Conservation (phyloP, 2,797 vertebrate species). For the Neosalanx taihuensis region DNA sequence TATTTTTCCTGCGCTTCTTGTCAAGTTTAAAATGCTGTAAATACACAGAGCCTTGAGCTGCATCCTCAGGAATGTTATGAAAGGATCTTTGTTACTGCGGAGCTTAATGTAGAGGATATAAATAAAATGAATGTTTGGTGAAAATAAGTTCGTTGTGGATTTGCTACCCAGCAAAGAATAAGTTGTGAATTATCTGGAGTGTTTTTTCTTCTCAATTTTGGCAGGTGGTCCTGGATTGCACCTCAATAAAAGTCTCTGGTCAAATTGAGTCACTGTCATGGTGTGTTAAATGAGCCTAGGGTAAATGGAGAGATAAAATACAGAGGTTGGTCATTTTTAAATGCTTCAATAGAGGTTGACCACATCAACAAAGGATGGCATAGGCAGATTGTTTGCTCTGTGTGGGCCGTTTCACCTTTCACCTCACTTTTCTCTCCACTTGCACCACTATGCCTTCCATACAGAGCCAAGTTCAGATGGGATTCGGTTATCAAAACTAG, state of each 20-base stretch:
- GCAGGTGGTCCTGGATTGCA: not conserved
- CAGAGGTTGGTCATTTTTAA: no score
- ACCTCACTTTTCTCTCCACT: no score
- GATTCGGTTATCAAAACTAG: no score
- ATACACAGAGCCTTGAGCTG: slow-evolving; percentile 80
- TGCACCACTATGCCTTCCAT: no score
- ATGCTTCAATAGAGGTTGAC: no score
- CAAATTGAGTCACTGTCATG: not conserved
- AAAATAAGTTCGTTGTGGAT: not conserved
- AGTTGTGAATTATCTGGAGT: not conserved
- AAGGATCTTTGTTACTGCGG: slow-evolving; percentile 24
- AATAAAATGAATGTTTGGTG: slow-evolving; percentile 14
- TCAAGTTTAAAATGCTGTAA: slow-evolving; percentile 73
- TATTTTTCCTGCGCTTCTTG: slow-evolving; percentile 38
- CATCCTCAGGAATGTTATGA: slow-evolving; percentile 66
- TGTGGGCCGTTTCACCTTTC: no score
- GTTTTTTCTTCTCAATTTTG: not conserved
- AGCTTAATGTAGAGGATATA: slow-evolving; percentile 15
- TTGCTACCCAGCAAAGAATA: not conserved
- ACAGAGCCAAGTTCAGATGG: no score
- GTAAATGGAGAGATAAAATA: no score
- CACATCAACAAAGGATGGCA: no score
- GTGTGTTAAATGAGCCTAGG: no score
- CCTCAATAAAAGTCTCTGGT: not conserved
- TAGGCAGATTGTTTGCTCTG: no score